A percentile compares a stretch with the other conserved stretches of the same genome.
Evolutionary conservation across 2,797 vertebrate genomes (phyloP).

Genomic region (Euphonia xanthogaster): DNA sequence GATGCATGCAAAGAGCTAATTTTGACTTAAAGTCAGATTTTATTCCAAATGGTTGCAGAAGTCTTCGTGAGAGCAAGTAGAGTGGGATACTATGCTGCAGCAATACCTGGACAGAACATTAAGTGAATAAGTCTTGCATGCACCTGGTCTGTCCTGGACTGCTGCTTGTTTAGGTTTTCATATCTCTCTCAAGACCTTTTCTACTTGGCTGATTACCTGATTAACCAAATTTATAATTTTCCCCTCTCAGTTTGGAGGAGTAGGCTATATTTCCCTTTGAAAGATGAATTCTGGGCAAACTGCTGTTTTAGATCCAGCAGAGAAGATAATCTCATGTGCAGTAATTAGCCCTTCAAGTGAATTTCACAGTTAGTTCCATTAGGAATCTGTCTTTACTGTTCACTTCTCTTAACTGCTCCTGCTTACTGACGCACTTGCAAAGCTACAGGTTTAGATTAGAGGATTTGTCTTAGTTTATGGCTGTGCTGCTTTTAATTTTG

Average conservation of each 20-base stretch:
- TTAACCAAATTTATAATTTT: background rate
- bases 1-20: background rate
- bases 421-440: background rate
- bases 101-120: background rate
- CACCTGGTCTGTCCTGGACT: rapidly evolving
- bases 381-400: background rate
- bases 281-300: background rate
- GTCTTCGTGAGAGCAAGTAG: background rate
- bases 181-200: background rate
- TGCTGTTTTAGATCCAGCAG: background rate
- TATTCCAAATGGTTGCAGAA: background rate
- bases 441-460: background rate
- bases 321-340: background rate
- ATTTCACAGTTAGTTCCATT: background rate
- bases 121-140: background rate
- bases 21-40: background rate
- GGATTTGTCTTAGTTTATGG: background rate
- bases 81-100: background rate
- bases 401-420: background rate
- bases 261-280: background rate
- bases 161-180: background rate
- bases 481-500: background rate
- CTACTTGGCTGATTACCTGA: background rate
- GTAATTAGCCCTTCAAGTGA: background rate
- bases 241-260: background rate